phyloP scores from a whole-genome alignment of 2,888 invertebrate species.

The Aphodius granarius region DNA sequence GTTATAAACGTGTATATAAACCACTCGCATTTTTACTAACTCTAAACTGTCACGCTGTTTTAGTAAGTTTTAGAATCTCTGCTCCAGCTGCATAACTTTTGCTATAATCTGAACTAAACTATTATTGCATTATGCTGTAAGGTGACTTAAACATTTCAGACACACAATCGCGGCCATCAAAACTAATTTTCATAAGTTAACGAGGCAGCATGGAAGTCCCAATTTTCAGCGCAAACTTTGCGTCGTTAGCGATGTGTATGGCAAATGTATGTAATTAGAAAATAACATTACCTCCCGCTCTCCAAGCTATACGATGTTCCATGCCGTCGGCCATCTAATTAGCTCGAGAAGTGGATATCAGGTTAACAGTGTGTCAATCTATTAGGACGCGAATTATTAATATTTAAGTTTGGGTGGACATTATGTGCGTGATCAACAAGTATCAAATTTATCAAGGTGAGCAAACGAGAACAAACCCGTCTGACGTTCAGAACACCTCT shows the following conservation, averaged over 20 bases:
- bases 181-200: too few relatives aligned
- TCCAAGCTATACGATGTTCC: background rate
- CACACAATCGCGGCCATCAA: too few relatives aligned
- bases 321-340: background rate
- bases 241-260: background rate
- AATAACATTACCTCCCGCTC: background rate
- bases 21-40: too few relatives aligned
- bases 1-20: too few relatives aligned
- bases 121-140: too few relatives aligned
- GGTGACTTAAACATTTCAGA: too few relatives aligned
- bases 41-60: too few relatives aligned
- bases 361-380: background rate
- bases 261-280: background rate
- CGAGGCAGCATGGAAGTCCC: background rate
- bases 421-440: background rate
- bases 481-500: too few relatives aligned
- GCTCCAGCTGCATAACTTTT: too few relatives aligned
- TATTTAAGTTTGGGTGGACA: background rate
- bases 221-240: background rate
- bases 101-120: too few relatives aligned
- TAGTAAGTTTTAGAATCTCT: too few relatives aligned
- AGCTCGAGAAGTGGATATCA: background rate
- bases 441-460: background rate
- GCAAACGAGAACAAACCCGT: background rate
- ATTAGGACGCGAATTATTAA: background rate